These are phyloP conservation scores for Castor canadensis DNA, from an alignment of 2,113 vertebrate genomes.

Conservation along the genomic window DNA sequence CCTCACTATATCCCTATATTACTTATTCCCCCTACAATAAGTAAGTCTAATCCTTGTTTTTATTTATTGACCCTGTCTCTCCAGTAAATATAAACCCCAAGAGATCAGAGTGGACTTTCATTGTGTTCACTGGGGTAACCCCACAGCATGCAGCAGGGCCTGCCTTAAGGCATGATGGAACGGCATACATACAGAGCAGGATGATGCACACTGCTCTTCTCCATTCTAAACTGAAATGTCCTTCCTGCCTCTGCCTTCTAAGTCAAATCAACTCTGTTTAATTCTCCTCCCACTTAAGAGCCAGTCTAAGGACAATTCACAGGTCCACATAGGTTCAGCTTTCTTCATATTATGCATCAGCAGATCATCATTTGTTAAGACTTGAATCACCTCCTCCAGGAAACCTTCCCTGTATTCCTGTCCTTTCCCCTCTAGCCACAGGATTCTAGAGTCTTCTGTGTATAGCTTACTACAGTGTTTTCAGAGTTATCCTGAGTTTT, in stretches of 20 bases:
- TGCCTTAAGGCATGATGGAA: too few relatives aligned
- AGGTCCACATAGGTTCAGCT: neutral
- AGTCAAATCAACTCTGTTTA: neutral
- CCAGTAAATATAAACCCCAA: too few relatives aligned
- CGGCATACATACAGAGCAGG: too few relatives aligned
- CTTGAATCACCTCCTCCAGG: neutral
- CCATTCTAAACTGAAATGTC: neutral
- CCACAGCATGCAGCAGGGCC: too few relatives aligned
- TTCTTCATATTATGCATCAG: neutral
- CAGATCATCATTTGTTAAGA: neutral
- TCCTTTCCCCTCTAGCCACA: accelerated
- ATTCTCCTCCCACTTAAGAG: neutral
- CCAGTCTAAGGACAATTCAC: neutral
- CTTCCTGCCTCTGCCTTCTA: neutral
- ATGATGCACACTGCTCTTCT: neutral
- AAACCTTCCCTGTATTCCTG: neutral
- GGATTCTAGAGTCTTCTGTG: neutral
- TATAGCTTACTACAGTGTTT: too few relatives aligned
- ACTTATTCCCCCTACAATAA: too few relatives aligned
- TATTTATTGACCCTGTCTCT: too few relatives aligned
- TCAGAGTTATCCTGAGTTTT: neutral
- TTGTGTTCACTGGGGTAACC: too few relatives aligned
- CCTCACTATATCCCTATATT: too few relatives aligned
- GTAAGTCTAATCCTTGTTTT: too few relatives aligned
- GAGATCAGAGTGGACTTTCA: too few relatives aligned